Evolutionary conservation across 2,113 vertebrate genomes (phyloP).

Genomic region (Stigmatopora argus): DNA sequence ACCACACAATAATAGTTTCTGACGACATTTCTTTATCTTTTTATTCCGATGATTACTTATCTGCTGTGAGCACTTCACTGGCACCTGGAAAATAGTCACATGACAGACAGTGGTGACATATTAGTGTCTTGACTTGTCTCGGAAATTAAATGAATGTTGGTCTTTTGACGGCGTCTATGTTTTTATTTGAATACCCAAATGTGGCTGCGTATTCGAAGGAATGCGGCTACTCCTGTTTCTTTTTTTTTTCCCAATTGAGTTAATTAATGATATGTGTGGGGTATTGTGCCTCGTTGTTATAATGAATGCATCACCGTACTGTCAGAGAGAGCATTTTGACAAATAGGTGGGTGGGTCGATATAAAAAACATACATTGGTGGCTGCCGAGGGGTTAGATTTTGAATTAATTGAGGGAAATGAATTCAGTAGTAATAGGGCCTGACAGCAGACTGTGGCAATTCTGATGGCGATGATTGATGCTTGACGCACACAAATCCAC

Average conservation of each 20-base stretch:
- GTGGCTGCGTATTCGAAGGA: slow-evolving; percentile 15
- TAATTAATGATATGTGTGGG: slow-evolving; percentile 73
- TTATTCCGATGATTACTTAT: slow-evolving; percentile 44
- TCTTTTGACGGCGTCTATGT: neutral
- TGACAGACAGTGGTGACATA: slow-evolving; percentile 75
- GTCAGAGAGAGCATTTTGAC: slow-evolving; percentile 75
- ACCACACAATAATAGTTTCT: slow-evolving; percentile 42
- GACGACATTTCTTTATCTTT: slow-evolving; percentile 59
- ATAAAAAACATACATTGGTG: slow-evolving; percentile 66
- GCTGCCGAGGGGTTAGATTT: slow-evolving; percentile 71
- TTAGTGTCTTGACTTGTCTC: slow-evolving; percentile 55
- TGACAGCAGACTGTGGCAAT: slow-evolving; percentile 71
- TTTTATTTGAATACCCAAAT: slow-evolving; percentile 1
- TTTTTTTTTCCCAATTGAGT: slow-evolving; percentile 48
- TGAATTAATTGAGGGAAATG: slow-evolving; percentile 79
- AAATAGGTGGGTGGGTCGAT: slow-evolving; percentile 73
- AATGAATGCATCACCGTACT: slow-evolving; percentile 75
- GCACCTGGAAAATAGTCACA: slow-evolving; percentile 75
- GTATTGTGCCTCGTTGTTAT: slow-evolving; percentile 71
- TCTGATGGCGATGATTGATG: slow-evolving; percentile 73
- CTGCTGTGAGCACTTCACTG: slow-evolving; percentile 28
- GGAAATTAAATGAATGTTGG: neutral
- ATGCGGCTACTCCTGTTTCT: slow-evolving; percentile 28
- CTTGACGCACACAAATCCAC: slow-evolving; percentile 58
- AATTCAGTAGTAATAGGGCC: slow-evolving; percentile 73